Evolutionary conservation across 2,888 invertebrate genomes (phyloP), one percentile per base, ranked within the genome.

Genomic region (Amitus sp.): DNA sequence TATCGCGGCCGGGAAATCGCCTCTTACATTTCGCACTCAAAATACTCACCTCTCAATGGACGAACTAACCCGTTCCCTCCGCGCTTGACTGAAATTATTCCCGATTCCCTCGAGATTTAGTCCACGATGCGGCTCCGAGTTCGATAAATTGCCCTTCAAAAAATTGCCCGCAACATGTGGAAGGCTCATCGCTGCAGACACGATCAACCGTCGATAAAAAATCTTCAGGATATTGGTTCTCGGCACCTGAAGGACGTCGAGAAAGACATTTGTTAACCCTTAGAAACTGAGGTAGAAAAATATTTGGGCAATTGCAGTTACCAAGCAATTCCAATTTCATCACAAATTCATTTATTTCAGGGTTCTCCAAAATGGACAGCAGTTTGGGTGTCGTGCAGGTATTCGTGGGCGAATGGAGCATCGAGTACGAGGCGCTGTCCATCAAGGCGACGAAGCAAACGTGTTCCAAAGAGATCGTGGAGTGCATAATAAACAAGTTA

Each of bases 381-480:
- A 76, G 73, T 51, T 79, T 78, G 43, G 81, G 80, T 59, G 82
- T 82, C 43, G 82, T 82, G 74, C 87, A 94, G 88, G 94, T 95
- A 83, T 93, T 93, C 85, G 94, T 95, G 82, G 94, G 94, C 74
- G 92, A 93, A 71, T 86, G 94, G 76, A 93, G 93, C 74, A 90
- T 90, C 73, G 91, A 93, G 82, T 94, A 93, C 85, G 94, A 95
- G 84, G 93, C 94, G 66, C 86, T 95, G 66, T 92, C 92, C 53
- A 93, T 96, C 70, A 94, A 95, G 83, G 94, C 95, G 55, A 94
- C 94, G 69, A 95, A 95, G 80, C 93, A 94, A 82, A 95, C 95
- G 58, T 94, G 94, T 70, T 93, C 94, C 0, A 93, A 94, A 73
- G 95, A 96, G 84, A 93, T 96, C 75, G 94, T 95, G 58, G 89